Conservation (phyloP, 2,888 invertebrate species). For the Stenodera caucasica region DNA sequence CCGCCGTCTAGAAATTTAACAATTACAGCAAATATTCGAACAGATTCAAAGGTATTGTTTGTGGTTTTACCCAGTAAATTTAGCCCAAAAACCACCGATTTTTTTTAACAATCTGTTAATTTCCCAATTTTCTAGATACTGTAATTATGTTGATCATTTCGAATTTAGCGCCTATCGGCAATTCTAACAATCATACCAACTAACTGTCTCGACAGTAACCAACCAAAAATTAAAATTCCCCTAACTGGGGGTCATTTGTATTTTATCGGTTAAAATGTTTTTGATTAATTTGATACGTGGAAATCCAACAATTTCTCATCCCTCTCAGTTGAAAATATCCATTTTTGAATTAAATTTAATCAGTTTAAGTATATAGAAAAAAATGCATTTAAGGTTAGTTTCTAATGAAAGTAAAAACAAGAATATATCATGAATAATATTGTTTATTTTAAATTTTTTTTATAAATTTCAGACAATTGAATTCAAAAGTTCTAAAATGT, state of each 20-base stretch:
- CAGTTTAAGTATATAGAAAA: not conserved
- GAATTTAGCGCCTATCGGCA: not conserved
- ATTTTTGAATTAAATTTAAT: not conserved
- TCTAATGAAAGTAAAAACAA: not conserved
- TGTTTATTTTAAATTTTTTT: no score
- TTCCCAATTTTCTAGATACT: no score
- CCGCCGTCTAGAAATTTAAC: not conserved
- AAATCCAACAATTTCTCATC: constrained; percentile 5
- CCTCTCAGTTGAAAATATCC: not conserved
- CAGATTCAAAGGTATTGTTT: not conserved
- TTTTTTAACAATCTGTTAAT: no score
- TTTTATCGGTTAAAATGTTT: constrained; percentile 24
- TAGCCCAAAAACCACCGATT: not conserved
- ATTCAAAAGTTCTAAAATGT: constrained; percentile 11
- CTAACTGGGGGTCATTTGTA: constrained; percentile 11
- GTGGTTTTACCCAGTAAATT: not conserved
- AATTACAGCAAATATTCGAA: not conserved
- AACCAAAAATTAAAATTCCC: not conserved
- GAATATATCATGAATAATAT: no score
- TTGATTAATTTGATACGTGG: constrained; percentile 25
- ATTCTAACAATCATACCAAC: not conserved
- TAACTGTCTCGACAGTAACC: no score
- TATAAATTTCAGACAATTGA: not conserved
- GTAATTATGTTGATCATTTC: not conserved
- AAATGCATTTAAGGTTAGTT: constrained; percentile 25